These are phyloP conservation scores for Phycodurus eques DNA, from an alignment of 2,113 vertebrate genomes.

Conservation along the genomic window DNA sequence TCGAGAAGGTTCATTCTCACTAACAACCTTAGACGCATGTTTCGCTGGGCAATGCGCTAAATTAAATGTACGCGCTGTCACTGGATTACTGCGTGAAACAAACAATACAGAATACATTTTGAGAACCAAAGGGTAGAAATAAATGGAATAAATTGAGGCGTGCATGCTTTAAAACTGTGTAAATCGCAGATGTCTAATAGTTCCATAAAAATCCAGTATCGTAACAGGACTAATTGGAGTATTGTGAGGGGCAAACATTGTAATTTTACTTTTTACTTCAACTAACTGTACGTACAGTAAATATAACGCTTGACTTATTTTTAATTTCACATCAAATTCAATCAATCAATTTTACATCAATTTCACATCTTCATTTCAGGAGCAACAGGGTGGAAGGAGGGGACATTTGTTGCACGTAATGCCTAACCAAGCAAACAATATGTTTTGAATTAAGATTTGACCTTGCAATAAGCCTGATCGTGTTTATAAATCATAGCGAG, in stretches of 20 bases:
- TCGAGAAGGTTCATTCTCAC: conserved; percentile 65
- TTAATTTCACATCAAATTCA: conserved; percentile 1
- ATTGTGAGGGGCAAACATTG: background rate
- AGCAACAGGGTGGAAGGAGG: conserved; percentile 12
- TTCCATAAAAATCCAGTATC: conserved; percentile 13
- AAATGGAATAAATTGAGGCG: background rate
- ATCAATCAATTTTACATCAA: background rate
- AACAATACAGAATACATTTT: conserved; percentile 7
- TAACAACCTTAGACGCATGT: conserved; percentile 61
- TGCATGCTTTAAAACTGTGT: background rate
- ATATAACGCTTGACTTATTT: too few relatives aligned
- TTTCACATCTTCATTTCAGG: conserved; percentile 22
- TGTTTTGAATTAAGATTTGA: conserved; percentile 74
- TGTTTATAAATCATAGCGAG: conserved; percentile 71
- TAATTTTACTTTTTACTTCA: too few relatives aligned
- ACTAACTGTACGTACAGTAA: too few relatives aligned
- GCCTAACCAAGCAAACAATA: conserved; percentile 67
- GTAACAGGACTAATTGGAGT: background rate
- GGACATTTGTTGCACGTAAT: conserved; percentile 68
- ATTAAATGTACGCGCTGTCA: conserved; percentile 32
- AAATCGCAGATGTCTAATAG: background rate
- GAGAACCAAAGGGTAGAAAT: background rate
- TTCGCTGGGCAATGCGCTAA: conserved; percentile 44
- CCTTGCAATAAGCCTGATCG: conserved; percentile 72
- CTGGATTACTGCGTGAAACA: conserved; percentile 17